A percentile compares a stretch with the other conserved stretches of the same genome.
phyloP scores from a whole-genome alignment of 2,113 vertebrate genomes.

The Onychorhynchus coronatus region DNA sequence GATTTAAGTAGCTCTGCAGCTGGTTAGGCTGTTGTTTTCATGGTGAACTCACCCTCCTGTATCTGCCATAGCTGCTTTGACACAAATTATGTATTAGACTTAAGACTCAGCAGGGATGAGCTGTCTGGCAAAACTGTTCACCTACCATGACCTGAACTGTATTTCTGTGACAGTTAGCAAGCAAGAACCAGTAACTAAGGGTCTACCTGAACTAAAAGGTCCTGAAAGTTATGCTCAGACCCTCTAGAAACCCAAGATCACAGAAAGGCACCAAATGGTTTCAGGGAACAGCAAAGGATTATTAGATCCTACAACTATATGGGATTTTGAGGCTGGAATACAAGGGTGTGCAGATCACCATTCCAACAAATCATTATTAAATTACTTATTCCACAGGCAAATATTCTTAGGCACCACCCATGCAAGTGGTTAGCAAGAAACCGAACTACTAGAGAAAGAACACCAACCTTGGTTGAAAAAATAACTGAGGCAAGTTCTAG shows the following conservation, averaged over 20 bases:
- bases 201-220: not conserved
- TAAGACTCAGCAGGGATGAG: not conserved
- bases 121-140: not conserved
- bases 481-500: not conserved
- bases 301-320: not conserved
- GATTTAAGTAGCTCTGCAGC: not conserved
- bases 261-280: not conserved
- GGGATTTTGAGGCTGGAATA: not conserved
- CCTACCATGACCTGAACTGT: not conserved
- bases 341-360: not conserved
- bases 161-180: not conserved
- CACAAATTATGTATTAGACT: not conserved
- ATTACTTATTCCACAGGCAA: not conserved
- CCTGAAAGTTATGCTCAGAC: not conserved
- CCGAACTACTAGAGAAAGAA: not conserved
- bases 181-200: not conserved
- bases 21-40: not conserved
- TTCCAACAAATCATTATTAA: not conserved
- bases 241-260: not conserved
- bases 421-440: not conserved
- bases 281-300: not conserved
- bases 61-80: not conserved
- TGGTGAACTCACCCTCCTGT: not conserved
- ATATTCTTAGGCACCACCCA: not conserved
- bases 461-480: not conserved